Evolutionary conservation across 2,113 vertebrate genomes (phyloP), one percentile per base, ranked within the genome.

Genomic region (Nettapus auritus): DNA sequence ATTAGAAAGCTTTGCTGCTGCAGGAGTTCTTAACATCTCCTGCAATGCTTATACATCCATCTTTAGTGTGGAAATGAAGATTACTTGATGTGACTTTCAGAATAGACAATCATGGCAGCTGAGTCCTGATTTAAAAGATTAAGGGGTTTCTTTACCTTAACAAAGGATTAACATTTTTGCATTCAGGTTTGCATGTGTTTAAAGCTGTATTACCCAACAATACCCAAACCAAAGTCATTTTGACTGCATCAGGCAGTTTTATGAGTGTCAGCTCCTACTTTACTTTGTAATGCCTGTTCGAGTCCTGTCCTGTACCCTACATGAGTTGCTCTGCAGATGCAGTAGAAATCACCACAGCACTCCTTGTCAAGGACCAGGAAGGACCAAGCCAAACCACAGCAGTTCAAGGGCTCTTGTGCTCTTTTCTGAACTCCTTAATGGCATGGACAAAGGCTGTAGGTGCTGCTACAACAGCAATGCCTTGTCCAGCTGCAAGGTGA

Each of bases 371-470:
- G 60, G n/a, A 22, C 18, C 26, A 16, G 62, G 34, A 82, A 63
- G 31, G 28, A 69, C 26, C 55, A 63, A 76, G 48, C 9, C 48
- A 56, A 74, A 36, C 48, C 9, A 26, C 22, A 34, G 14, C n/a
- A 48, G 69, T 8, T 28, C 13, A 31, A 71, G 31, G 9, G 14
- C 18, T 36, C 8, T 44, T 31, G 9, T 29, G 21, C 34, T 56
- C n/a, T 48, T 68, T 62, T 57, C 74, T 59, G 33, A 67, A 55
- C 29, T 42, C 46, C 29, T 26, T 40, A n/a, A 18, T 40, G 31
- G 31, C 44, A 52, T 0, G 2, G 25, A 33, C 0, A 3, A 70
- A 18, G 36, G 8, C 44, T 76, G 53, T n/a, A 12, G 11, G 38
- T 29, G 5, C 20, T 71, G 31, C 26, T 12, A 44, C 66, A 57